Evolutionary conservation across 2,888 invertebrate species (phyloP).

Genomic region (Cerastoderma edule): DNA sequence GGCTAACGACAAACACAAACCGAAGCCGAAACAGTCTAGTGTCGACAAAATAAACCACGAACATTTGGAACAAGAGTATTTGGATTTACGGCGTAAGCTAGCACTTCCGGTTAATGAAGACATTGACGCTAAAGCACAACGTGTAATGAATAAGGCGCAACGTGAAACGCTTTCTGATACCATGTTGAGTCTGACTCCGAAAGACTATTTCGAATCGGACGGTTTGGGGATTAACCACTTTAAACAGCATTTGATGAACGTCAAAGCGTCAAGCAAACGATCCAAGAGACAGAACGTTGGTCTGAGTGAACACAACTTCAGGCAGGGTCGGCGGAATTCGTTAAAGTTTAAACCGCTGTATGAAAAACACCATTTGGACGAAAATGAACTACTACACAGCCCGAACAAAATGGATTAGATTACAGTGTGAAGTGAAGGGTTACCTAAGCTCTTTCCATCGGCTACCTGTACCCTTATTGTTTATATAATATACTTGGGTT

Average conservation of each 20-base stretch:
- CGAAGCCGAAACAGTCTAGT: not conserved
- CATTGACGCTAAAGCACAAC: not conserved
- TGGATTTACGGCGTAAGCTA: conserved; percentile 35
- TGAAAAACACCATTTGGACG: conserved; percentile 27
- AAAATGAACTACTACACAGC: not conserved
- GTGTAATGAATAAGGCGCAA: not conserved
- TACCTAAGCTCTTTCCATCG: too few species aligned
- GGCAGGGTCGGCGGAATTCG: not conserved
- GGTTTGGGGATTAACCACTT: conserved; percentile 53
- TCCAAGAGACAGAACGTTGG: conserved; percentile 8
- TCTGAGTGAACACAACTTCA: not conserved
- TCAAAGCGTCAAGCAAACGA: conserved; percentile 37
- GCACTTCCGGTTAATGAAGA: conserved; percentile 4
- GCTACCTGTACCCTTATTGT: too few species aligned
- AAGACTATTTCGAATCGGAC: conserved; percentile 39
- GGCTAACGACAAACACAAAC: not conserved
- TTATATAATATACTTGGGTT: too few species aligned
- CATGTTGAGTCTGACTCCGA: not conserved
- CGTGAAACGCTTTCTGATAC: not conserved
- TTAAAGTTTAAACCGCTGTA: conserved; percentile 43
- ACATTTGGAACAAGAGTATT: conserved; percentile 48
- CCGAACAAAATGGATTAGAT: too few species aligned
- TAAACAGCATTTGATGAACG: conserved; percentile 47
- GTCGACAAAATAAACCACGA: conserved; percentile 19
- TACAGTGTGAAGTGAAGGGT: too few species aligned